phyloP scores from a whole-genome alignment of 2,888 invertebrate species.

The Caenorhabditis sp. region DNA sequence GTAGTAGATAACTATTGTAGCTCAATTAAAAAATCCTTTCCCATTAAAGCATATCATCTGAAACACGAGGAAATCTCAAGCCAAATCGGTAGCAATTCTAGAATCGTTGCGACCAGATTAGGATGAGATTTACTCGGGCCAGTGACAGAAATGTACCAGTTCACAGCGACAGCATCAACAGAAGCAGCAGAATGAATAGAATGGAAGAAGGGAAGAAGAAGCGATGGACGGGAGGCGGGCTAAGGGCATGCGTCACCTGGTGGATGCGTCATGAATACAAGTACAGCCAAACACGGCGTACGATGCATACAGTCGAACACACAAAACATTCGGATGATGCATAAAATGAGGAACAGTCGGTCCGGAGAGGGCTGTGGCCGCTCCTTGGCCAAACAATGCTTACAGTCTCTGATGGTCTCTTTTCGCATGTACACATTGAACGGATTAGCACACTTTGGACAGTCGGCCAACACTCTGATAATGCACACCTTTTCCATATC shows the following conservation, averaged over 20 bases:
- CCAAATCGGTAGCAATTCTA: conserved; percentile 37
- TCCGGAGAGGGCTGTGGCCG: conserved; percentile 27
- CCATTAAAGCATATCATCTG: too few relatives aligned
- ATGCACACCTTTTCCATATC: conserved; percentile 2
- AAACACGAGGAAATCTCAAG: conserved; percentile 42
- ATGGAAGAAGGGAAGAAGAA: not conserved
- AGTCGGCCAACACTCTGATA: conserved; percentile 35
- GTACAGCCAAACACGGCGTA: conserved; percentile 15
- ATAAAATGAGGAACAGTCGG: conserved; percentile 28
- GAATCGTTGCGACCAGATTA: conserved; percentile 36
- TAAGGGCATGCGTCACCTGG: not conserved
- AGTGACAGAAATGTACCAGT: not conserved
- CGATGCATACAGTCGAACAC: conserved; percentile 4
- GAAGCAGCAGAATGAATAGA: conserved; percentile 1
- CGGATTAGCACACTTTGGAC: conserved; percentile 53
- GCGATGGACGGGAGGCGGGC: not conserved
- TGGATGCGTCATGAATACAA: conserved; percentile 33
- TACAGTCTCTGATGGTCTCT: conserved; percentile 34
- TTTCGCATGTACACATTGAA: conserved; percentile 43
- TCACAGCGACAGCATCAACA: not conserved
- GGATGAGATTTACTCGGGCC: conserved; percentile 48
- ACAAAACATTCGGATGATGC: conserved; percentile 6
- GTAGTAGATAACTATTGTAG: too few relatives aligned
- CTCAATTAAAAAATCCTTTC: too few relatives aligned
- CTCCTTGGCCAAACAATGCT: conserved; percentile 51